Evolutionary conservation across 2,113 vertebrate genomes (phyloP).

Genomic region (Lepus americanus): DNA sequence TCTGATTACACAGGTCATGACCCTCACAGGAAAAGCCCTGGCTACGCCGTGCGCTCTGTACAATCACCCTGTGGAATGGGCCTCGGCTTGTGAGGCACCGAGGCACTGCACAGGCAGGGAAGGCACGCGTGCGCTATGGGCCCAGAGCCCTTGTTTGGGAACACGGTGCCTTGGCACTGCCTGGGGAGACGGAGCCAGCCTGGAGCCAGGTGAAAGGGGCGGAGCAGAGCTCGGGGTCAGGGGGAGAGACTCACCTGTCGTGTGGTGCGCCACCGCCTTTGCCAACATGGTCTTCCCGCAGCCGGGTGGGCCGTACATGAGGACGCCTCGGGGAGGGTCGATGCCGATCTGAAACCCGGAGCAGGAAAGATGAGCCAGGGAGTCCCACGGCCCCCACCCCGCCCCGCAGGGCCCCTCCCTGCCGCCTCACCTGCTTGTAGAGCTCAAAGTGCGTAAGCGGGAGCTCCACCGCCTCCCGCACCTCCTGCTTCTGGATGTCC

Average conservation of each 20-base stretch:
- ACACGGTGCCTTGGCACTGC: background rate
- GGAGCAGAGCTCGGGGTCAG: background rate
- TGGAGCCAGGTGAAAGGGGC: background rate
- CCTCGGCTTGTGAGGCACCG: background rate
- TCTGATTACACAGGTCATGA: background rate
- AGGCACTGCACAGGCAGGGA: background rate
- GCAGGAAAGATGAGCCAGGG: background rate
- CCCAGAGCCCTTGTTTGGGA: background rate
- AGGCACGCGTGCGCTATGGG: background rate
- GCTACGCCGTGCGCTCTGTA: background rate
- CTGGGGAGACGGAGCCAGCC: background rate
- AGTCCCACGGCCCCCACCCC: no score
- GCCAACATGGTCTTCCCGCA: conserved; percentile 98
- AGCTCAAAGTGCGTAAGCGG: conserved; percentile 98
- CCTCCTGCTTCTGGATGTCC: conserved; percentile 99
- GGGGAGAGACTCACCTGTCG: conserved; percentile 89
- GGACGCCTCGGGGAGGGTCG: conserved; percentile 94
- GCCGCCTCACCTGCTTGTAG: conserved; percentile 93
- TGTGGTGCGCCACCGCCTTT: conserved; percentile 97
- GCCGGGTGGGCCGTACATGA: conserved; percentile 97
- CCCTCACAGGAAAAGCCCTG: background rate
- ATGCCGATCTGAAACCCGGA: conserved; percentile 92
- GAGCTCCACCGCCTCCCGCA: conserved; percentile 96
- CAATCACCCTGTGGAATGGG: background rate
- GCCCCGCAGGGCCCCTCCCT: background rate